Evolutionary conservation across 2,888 invertebrate species (phyloP).

Genomic region (Sialis fuliginosa): DNA sequence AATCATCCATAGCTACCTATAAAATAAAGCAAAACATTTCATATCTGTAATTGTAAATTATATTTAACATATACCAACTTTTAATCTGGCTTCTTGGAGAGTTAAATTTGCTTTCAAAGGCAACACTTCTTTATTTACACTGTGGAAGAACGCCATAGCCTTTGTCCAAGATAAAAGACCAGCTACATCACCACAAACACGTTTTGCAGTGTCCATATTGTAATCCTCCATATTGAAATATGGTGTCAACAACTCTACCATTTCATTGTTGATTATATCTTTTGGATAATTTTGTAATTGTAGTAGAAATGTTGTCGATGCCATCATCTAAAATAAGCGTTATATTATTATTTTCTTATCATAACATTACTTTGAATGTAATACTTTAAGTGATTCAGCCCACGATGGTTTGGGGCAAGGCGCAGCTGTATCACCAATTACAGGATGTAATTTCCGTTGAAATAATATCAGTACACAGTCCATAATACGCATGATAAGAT

Average conservation of each 20-base stretch:
- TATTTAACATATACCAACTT: slow-evolving; percentile 25
- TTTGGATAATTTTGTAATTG: slow-evolving; percentile 90
- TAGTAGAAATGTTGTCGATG: slow-evolving; percentile 78
- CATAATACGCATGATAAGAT: slow-evolving; percentile 96
- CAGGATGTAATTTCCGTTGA: slow-evolving; percentile 70
- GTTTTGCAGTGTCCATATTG: slow-evolving; percentile 88
- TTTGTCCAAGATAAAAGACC: slow-evolving; percentile 92
- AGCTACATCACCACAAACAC: slow-evolving; percentile 93
- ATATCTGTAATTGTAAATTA: slow-evolving; percentile 1
- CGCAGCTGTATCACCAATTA: slow-evolving; percentile 61
- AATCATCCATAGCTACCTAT: slow-evolving; percentile 74
- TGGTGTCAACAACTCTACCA: slow-evolving; percentile 81
- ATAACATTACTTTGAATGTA: slow-evolving; percentile 4
- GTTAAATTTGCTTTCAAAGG: slow-evolving; percentile 85
- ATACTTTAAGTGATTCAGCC: slow-evolving; percentile 83
- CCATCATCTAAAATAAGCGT: slow-evolving; percentile 62
- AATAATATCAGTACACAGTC: slow-evolving; percentile 88
- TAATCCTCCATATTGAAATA: slow-evolving; percentile 95
- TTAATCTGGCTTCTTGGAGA: slow-evolving; percentile 75
- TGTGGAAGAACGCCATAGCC: slow-evolving; percentile 89
- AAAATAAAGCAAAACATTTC: neutral
- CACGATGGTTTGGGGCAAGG: slow-evolving; percentile 89
- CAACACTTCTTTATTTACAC: slow-evolving; percentile 90
- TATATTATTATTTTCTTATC: neutral
- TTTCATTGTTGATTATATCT: slow-evolving; percentile 92